Evolutionary conservation across 2,113 vertebrate species (phyloP), one percentile per base, ranked within the genome.

Genomic region (Elanoides forficatus): DNA sequence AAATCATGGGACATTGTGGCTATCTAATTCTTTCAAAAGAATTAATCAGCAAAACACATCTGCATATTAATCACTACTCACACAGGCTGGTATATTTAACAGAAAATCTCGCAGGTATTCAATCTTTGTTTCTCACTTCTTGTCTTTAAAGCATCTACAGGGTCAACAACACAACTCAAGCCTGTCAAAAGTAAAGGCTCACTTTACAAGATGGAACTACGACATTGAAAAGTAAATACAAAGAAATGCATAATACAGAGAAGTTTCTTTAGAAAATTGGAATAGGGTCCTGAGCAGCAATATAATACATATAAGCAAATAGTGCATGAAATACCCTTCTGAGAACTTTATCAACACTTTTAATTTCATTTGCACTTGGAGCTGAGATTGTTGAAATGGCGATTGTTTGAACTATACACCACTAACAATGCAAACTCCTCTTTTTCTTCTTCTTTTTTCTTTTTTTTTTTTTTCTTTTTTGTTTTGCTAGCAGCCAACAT

Each of bases 351-450:
- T 59, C 36, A 91, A 7, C 6, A 43, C 5, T 47, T 43, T 12
- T 29, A 20, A 47, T 63, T 90, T 56, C 16, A 66, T 72, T 68
- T 68, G 16, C 15, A 53, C 25, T 42, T n/a, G 40, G 10, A 43
- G 8, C 4, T 52, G 21, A 68, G 34, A 36, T 36, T 86, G 21
- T 52, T 72, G 36, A 45, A 36, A 60, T 6, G 6, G 2, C 25
- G 6, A 45, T 32, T 53, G 4, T n/a, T 67, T 82, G 47, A 30
- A 56, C 62, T 66, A 25, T 6, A 25, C 6, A 38, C 0, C 1
- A 3, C 11, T 72, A 42, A 1, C 1, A 4, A 45, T 4, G 3
- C 3, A 79, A 74, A 59, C 2, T 7, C 2, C 0, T 56, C 1
- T 22, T 67, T 7, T 47, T 17, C 1, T 30, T 34, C 0, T 50